phyloP scores from a whole-genome alignment of 1,140 invertebrate genomes.

The Cylas formicarius region DNA sequence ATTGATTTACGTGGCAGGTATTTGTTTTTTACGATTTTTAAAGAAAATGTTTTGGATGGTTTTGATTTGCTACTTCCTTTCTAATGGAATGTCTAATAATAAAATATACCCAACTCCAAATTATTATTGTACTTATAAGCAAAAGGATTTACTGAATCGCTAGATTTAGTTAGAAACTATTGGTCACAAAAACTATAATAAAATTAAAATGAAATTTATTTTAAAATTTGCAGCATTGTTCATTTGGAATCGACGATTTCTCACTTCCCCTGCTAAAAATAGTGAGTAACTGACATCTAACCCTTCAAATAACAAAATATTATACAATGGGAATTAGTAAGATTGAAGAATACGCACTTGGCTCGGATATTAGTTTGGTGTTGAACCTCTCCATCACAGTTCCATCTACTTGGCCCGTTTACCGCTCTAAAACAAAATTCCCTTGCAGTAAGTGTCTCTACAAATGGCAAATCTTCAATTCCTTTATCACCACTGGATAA shows the following conservation, averaged over 20 bases:
- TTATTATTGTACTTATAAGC: too few relatives aligned
- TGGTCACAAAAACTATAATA: too few relatives aligned
- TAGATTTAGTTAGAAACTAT: too few relatives aligned
- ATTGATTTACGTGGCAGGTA: too few relatives aligned
- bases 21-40: too few relatives aligned
- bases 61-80: too few relatives aligned
- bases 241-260: slow-evolving; percentile 13
- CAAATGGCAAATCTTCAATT: slow-evolving; percentile 64
- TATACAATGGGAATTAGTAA: neutral
- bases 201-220: neutral
- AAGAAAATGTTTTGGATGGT: too few relatives aligned
- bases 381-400: slow-evolving; percentile 80
- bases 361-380: slow-evolving; percentile 60
- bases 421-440: slow-evolving; percentile 64
- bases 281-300: slow-evolving; percentile 40
- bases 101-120: too few relatives aligned
- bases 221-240: slow-evolving; percentile 28
- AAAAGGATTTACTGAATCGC: too few relatives aligned
- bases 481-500: slow-evolving; percentile 50
- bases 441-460: slow-evolving; percentile 66
- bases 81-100: too few relatives aligned
- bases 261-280: slow-evolving; percentile 37
- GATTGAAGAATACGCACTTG: slow-evolving; percentile 46
- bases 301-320: slow-evolving; percentile 36
- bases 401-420: slow-evolving; percentile 61